phyloP scores from a whole-genome alignment of 2,888 invertebrate species.

The Neocrepidodera transversa region DNA sequence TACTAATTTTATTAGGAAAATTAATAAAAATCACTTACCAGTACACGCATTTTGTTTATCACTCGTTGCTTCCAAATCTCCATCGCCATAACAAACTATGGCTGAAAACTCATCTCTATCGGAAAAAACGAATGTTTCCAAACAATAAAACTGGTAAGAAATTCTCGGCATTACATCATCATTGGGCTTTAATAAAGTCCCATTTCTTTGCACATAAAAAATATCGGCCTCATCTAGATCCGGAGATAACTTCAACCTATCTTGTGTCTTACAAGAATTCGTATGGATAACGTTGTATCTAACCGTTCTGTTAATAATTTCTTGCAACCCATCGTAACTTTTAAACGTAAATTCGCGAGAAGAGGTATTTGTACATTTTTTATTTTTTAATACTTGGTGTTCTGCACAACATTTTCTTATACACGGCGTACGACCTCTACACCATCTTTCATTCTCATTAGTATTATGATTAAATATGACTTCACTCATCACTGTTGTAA shows the following conservation, averaged over 20 bases:
- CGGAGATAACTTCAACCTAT: constrained; percentile 32
- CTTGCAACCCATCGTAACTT: constrained; percentile 34
- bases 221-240: constrained; percentile 16
- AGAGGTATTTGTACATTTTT: constrained; percentile 27
- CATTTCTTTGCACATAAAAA: constrained; percentile 41
- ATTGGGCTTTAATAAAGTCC: constrained; percentile 37
- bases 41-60: constrained; percentile 1
- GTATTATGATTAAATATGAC: constrained; percentile 31
- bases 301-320: constrained; percentile 21
- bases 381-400: constrained; percentile 31
- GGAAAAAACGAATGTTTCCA: constrained; percentile 30
- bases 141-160: constrained; percentile 36
- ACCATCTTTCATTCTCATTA: constrained; percentile 29
- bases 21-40: too few relatives aligned
- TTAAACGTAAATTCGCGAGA: constrained; percentile 29
- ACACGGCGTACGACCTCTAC: constrained; percentile 27
- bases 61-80: constrained; percentile 7
- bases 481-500: background rate
- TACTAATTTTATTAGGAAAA: too few relatives aligned
- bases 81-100: constrained; percentile 30
- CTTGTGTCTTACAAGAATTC: constrained; percentile 26
- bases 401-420: constrained; percentile 44
- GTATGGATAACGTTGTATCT: constrained; percentile 37
- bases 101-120: constrained; percentile 24
- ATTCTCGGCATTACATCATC: constrained; percentile 21